Evolutionary conservation across 1,140 invertebrate species (phyloP), one percentile per base, ranked within the genome.

Genomic region (Ips nitidus): DNA sequence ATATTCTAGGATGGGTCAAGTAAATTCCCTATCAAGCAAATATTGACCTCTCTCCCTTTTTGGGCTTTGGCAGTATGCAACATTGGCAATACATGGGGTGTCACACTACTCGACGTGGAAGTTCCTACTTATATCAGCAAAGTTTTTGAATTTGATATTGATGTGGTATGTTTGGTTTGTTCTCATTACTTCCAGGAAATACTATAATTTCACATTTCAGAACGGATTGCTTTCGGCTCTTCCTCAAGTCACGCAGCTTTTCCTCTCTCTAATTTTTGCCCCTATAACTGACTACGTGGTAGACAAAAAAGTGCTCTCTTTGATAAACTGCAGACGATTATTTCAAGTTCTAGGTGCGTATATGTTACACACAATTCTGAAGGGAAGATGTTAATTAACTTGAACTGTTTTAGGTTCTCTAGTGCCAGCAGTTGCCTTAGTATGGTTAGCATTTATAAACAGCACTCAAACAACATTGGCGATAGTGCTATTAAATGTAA

Each of bases 61-160:
- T 71, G 66, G 66, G 52, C 70, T 41, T 37, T 74, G 41, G 43
- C 68, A n/a, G 37, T 94, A 1, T 88, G 86, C 0, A 93, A 97
- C 76, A 91, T 92, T 77, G 89, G 92, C 1, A 91, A 95, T 76
- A 93, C 93, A 76, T 98, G 94, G 95, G 94, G 94, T 1, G 94
- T 93, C 76, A 96, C 94, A 82, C 96, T 92, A 2, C 84, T 98
- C 52, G 83, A 98, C 53, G 94, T 93, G 0, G 89, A 95, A 80
- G 89, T 98, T 72, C 97, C 97, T 0, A 91, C 88, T 1, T 99
- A 95, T 77, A 89, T 98, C 84, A 89, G 89, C 38, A 87, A 88
- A 61, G 88, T 97, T 0, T 83, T 98, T 0, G 81, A 88, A 56
- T 91, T 92, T 72, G 84, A 97, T 60, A 89, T 73, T 5, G 41